Percentiles rank a stretch among this genome's conserved stretches.
phyloP scores from a whole-genome alignment of 2,113 vertebrate species.

The Spea bombifrons region DNA sequence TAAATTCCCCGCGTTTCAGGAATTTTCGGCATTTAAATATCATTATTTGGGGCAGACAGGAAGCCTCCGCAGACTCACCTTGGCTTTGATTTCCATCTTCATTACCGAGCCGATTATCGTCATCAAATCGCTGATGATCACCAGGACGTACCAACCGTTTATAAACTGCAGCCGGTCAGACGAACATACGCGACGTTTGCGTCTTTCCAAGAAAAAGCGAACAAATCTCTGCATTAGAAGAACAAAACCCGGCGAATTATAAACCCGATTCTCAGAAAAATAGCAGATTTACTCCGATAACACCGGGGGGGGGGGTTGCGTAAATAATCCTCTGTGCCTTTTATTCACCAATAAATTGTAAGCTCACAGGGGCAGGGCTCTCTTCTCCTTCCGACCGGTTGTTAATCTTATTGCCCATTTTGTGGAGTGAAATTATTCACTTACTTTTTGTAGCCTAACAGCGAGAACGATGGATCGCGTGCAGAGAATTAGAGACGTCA shows the following conservation, averaged over 20 bases:
- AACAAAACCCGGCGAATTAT: slow-evolving; percentile 32
- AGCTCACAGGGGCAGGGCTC: no score
- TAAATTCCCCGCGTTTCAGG: no score
- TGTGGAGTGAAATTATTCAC: background rate
- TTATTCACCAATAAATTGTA: no score
- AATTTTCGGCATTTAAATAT: no score
- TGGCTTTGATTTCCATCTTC: slow-evolving; percentile 97
- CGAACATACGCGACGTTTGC: slow-evolving; percentile 71
- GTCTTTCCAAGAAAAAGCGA: slow-evolving; percentile 76
- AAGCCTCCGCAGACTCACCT: slow-evolving; percentile 66
- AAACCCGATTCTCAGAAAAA: no score
- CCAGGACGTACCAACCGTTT: slow-evolving; percentile 91
- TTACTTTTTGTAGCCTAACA: slow-evolving; percentile 82
- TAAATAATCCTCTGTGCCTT: no score
- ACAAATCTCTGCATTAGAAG: slow-evolving; percentile 79
- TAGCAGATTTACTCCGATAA: no score
- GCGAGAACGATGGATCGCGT: slow-evolving; percentile 87
- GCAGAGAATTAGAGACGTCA: slow-evolving; percentile 85
- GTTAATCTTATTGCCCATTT: no score
- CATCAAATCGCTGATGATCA: slow-evolving; percentile 88
- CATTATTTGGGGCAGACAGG: background rate
- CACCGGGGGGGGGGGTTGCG: no score
- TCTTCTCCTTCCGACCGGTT: no score
- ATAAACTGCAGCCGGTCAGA: slow-evolving; percentile 82
- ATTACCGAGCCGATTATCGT: slow-evolving; percentile 86